Conservation (phyloP, 1,140 invertebrate species). For the Habropoda laboriosa region DNA sequence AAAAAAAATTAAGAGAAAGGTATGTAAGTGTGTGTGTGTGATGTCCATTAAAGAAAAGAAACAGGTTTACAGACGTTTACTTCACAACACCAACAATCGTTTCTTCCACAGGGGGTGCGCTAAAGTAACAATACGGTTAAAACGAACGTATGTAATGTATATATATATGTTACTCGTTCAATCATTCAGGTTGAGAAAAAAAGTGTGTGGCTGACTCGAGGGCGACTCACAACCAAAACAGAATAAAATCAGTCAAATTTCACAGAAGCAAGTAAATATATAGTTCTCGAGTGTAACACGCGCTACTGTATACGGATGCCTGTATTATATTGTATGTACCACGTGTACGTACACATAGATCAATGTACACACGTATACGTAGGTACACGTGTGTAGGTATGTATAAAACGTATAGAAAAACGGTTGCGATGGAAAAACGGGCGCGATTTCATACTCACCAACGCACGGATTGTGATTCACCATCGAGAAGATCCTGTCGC, state of each 20-base stretch:
- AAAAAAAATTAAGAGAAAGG: slow-evolving; percentile 23
- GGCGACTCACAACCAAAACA: slow-evolving; percentile 39
- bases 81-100: slow-evolving; percentile 69
- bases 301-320: slow-evolving; percentile 18
- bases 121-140: slow-evolving; percentile 51
- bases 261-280: slow-evolving; percentile 18
- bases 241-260: slow-evolving; percentile 2
- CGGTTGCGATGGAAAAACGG: slow-evolving; percentile 2
- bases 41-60: slow-evolving; percentile 21
- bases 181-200: slow-evolving; percentile 49
- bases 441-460: slow-evolving; percentile 86
- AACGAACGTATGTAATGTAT: slow-evolving; percentile 38
- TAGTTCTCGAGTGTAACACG: slow-evolving; percentile 28
- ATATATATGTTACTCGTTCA: slow-evolving; percentile 59
- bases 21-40: slow-evolving; percentile 28
- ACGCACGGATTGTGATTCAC: slow-evolving; percentile 96
- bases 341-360: slow-evolving; percentile 42
- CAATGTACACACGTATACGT: background rate
- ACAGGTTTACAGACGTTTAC: slow-evolving; percentile 50
- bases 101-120: slow-evolving; percentile 57
- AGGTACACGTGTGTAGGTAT: background rate
- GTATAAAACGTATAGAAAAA: slow-evolving; percentile 41
- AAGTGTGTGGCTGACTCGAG: slow-evolving; percentile 18
- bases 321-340: slow-evolving; percentile 46
- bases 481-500: slow-evolving; percentile 91